Evolutionary conservation across 2,888 invertebrate species (phyloP), one percentile per base, ranked within the genome.

Genomic region (Callyntrura sp.): DNA sequence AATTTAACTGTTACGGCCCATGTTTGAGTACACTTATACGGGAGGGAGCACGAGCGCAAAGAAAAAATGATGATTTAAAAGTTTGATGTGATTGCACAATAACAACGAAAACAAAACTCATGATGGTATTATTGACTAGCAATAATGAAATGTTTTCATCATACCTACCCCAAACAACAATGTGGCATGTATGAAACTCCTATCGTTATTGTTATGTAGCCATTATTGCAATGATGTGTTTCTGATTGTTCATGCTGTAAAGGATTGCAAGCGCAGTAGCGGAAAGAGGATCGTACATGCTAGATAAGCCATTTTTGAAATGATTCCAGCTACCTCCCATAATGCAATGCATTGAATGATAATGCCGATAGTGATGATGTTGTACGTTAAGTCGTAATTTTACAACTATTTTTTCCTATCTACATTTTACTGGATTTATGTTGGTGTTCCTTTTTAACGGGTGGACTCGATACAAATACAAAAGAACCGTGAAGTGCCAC

Each of bases 281-380:
- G 23, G 62, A 17, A 11, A 62, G 62, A 2, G 17, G 17, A 8
- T 57, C n/a, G 8, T 17, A 17, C n/a, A 57, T 3, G 17, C n/a
- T 17, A 14, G 57, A 57, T 17, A 17, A 57, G 17, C 25, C 28
- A 4, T 23, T 43, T 73, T 8, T 20, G 48, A 3, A 82, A 88
- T 82, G 68, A 73, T 60, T 82, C 82, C 82, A 73, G 88, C 88
- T 88, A 82, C 82, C 88, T 88, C 35, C 68, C 68, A 68, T 35
- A n/a, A 70, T 48, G 81, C 68, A 87, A 68, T 87, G 81, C 62
- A 87, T 87, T 87, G 81, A 68, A 68, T 68, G 68, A 68, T 68
- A 68, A 68, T 68, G 68, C 35, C 12, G 68, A 68, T 28, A 28
- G 12, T 35, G 28, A 62, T 62, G 68, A 68, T 35, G 35, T 35